Conservation (phyloP, 2,888 invertebrate species). For the Torymus texanus region DNA sequence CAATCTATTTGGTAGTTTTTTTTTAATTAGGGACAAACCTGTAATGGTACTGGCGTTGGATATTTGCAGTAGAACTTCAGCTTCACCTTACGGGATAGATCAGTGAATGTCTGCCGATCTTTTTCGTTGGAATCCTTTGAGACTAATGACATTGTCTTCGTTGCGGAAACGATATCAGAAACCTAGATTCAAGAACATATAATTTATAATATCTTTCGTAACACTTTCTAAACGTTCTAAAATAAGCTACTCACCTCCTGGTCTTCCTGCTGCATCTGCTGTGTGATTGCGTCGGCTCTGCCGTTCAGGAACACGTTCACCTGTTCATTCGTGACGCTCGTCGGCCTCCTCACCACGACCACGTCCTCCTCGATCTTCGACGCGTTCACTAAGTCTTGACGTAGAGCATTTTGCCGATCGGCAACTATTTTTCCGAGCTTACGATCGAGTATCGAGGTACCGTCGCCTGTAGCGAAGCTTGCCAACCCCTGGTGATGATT, state of each 20-base stretch:
- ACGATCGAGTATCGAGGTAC: conserved; percentile 58
- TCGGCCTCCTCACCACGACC: conserved; percentile 54
- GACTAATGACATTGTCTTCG: conserved; percentile 36
- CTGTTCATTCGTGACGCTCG: conserved; percentile 58
- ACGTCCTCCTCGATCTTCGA: conserved; percentile 41
- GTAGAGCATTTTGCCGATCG: conserved; percentile 61
- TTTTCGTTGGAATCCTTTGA: conserved; percentile 28
- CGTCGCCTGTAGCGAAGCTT: conserved; percentile 40
- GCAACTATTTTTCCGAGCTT: conserved; percentile 66
- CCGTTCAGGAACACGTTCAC: conserved; percentile 66
- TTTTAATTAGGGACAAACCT: conserved; percentile 15
- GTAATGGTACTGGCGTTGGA: conserved; percentile 39
- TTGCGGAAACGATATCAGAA: conserved; percentile 70
- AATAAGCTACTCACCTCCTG: conserved; percentile 67
- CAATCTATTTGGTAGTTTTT: not conserved
- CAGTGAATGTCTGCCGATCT: conserved; percentile 25
- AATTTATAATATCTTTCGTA: not conserved
- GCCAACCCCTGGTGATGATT: conserved; percentile 1
- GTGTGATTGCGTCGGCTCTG: conserved; percentile 65
- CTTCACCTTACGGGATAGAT: conserved; percentile 45
- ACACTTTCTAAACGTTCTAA: not conserved
- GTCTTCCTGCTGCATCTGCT: conserved; percentile 64
- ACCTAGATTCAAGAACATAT: conserved; percentile 61
- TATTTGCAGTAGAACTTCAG: conserved; percentile 43
- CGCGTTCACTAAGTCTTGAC: conserved; percentile 56